Base-by-base conservation (phyloP, 1,140 invertebrate species). In the Aphelenchoides besseyi region DNA sequence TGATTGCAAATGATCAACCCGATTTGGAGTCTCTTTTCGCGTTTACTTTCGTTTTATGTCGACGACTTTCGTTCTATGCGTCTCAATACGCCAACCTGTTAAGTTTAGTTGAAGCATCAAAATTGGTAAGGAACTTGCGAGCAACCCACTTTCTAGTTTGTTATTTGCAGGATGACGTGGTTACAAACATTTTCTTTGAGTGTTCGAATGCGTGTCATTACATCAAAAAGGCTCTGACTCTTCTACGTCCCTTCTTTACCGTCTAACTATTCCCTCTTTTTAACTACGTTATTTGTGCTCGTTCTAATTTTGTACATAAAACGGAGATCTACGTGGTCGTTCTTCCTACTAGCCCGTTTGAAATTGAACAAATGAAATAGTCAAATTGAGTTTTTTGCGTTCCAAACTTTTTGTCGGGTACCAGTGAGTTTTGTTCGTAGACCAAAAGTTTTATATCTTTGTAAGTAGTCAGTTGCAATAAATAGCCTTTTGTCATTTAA, bases 111-210 rank as follows among this genome's bases (percentile, higher is more conserved):
- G 75, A 74, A 32, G 26, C 35, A 18, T 76, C 71, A n/a, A 73
- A 68, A 37, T 53, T 29, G 73, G 71, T 76, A 69, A n/a, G n/a
- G n/a, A n/a, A n/a, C n/a, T n/a, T n/a, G n/a, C n/a, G n/a, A n/a
- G n/a, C n/a, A n/a, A n/a, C n/a, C n/a, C n/a, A n/a, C n/a, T n/a
- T n/a, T n/a, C n/a, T n/a, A n/a, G n/a, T n/a, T n/a, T n/a, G n/a
- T n/a, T n/a, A n/a, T n/a, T 63, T 72, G 35, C 30, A 74, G 75
- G 74, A 75, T 32, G 74, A 75, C 28, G 54, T 77, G 5, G 75
- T 75, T 23, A 75, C 74, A 26, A 75, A 75, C 36, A 78, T 75
- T 30, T 75, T 74, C 53, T 75, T 78, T 36, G 74, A 75, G 32
- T 78, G 70, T 41, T 71, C 75, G 0, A 75, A 75, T 41, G 67